These are phyloP conservation scores for Zelostemma sp. DNA, from an alignment of 1,140 invertebrate species.

Conservation along the genomic window DNA sequence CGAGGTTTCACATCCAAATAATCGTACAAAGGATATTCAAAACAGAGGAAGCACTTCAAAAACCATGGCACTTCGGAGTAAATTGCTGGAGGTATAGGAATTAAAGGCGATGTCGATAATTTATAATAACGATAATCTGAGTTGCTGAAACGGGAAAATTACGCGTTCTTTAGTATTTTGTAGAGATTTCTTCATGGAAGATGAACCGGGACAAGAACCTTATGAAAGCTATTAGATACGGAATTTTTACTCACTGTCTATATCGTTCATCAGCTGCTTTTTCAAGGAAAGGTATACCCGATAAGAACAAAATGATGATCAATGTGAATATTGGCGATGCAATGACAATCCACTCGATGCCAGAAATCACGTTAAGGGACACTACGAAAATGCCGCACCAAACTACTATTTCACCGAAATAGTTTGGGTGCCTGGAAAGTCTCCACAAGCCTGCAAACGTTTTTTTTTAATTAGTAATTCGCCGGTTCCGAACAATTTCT, in stretches of 20 bases:
- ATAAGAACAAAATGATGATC: conserved; percentile 89
- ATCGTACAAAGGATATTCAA: conserved; percentile 89
- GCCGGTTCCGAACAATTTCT: no score
- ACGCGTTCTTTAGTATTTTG: not conserved
- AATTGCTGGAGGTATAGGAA: conserved; percentile 86
- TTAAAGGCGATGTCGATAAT: conserved; percentile 85
- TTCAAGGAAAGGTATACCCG: conserved; percentile 88
- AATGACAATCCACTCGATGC: conserved; percentile 85
- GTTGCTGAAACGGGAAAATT: conserved; percentile 72
- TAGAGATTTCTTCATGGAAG: no score
- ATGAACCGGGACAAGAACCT: no score
- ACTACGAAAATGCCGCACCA: conserved; percentile 96
- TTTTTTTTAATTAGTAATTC: no score
- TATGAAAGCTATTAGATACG: no score
- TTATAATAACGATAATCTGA: conserved; percentile 89
- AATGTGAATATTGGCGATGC: conserved; percentile 91
- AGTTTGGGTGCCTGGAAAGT: conserved; percentile 92
- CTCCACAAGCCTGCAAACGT: conserved; percentile 82
- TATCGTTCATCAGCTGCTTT: conserved; percentile 89
- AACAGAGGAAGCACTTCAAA: conserved; percentile 86
- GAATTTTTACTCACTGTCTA: conserved; percentile 81
- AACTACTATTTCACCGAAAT: conserved; percentile 93
- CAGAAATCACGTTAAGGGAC: conserved; percentile 86
- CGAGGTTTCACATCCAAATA: conserved; percentile 77
- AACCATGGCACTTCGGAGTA: conserved; percentile 86